phyloP scores from a whole-genome alignment of 2,113 vertebrate species.

The Psophia crepitans region DNA sequence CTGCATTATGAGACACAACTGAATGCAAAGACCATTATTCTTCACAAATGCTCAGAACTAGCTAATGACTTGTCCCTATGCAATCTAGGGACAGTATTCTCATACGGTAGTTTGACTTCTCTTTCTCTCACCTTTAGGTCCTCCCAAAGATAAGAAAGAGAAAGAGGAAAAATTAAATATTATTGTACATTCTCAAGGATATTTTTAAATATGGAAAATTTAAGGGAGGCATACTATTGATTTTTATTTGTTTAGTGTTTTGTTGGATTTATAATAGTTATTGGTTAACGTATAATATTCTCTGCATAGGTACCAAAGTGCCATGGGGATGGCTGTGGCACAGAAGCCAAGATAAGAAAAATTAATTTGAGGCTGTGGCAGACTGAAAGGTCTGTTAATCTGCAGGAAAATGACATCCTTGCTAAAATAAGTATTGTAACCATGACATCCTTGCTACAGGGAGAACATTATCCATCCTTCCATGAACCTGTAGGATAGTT shows the following conservation, averaged over 20 bases:
- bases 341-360: background rate
- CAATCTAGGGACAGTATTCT: background rate
- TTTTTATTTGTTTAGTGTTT: background rate
- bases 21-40: background rate
- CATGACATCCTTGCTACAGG: background rate
- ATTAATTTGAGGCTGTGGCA: background rate
- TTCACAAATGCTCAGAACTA: background rate
- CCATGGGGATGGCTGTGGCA: background rate
- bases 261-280: background rate
- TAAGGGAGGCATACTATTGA: background rate
- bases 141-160: background rate
- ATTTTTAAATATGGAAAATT: background rate
- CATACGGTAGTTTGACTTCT: background rate
- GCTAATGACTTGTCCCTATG: background rate
- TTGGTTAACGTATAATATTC: background rate
- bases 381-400: constrained; percentile 5
- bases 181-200: background rate
- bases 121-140: background rate
- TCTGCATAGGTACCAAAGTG: background rate
- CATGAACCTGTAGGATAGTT: background rate
- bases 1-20: background rate
- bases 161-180: background rate
- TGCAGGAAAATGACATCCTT: background rate
- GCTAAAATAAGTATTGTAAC: background rate
- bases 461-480: background rate